phyloP scores from a whole-genome alignment of 2,797 vertebrate genomes.

The Arctocebus calabarensis region DNA sequence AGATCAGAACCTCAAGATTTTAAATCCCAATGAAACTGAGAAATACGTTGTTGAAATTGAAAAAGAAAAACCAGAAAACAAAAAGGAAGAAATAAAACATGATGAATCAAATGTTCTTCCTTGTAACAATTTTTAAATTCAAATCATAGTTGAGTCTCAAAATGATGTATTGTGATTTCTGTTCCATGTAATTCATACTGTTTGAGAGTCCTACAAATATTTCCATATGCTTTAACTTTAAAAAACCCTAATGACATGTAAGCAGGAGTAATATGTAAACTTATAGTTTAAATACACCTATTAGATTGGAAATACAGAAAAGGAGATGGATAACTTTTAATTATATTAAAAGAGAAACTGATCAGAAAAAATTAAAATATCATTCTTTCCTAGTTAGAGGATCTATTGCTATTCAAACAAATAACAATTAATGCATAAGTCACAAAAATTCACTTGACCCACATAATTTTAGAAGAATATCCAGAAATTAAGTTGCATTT shows the following conservation, averaged over 20 bases:
- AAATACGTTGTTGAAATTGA: slow-evolving; percentile 92
- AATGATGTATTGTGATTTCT: not conserved
- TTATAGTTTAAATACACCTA: not conserved
- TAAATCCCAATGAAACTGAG: slow-evolving; percentile 92
- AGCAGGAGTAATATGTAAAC: not conserved
- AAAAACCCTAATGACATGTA: not conserved
- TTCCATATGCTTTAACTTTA: not conserved
- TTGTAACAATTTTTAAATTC: slow-evolving; percentile 80
- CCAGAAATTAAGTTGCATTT: not conserved
- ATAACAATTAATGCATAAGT: not conserved
- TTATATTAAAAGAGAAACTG: not conserved
- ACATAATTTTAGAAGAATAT: not conserved
- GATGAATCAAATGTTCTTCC: slow-evolving; percentile 73
- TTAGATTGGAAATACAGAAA: not conserved
- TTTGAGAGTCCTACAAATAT: not conserved
- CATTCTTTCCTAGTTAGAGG: not conserved
- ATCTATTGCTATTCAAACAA: not conserved
- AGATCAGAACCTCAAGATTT: slow-evolving; percentile 91
- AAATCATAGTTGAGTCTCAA: not conserved
- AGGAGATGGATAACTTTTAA: not conserved
- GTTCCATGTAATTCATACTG: not conserved
- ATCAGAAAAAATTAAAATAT: not conserved
- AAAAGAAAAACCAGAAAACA: slow-evolving; percentile 92
- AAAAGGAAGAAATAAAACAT: slow-evolving; percentile 92
- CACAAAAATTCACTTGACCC: not conserved